Evolutionary conservation across 1,140 invertebrate genomes (phyloP), one percentile per base, ranked within the genome.

Genomic region (Chlorops oryzae): DNA sequence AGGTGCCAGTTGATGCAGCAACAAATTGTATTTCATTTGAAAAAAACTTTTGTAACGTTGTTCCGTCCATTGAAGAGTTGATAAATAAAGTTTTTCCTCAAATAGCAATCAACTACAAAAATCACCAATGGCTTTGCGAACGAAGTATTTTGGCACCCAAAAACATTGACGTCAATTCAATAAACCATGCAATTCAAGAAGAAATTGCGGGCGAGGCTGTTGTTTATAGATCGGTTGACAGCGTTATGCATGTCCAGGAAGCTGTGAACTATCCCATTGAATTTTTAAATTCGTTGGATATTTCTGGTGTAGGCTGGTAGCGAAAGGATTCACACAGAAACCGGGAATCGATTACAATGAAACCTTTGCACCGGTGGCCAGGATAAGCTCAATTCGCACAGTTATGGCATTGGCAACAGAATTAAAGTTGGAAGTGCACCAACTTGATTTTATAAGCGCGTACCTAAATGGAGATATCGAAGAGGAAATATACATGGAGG

Each of bases 211-310:
- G 68, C 25, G 43, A 63, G 47, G 42, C 51, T 32, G 47, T 53
- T 54, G 56, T 55, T 68, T n/a, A n/a, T n/a, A n/a, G n/a, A n/a
- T n/a, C n/a, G n/a, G n/a, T n/a, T n/a, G n/a, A n/a, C n/a, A n/a
- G n/a, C n/a, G n/a, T n/a, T n/a, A n/a, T n/a, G n/a, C n/a, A n/a
- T n/a, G n/a, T n/a, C n/a, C n/a, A n/a, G n/a, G n/a, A n/a, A n/a
- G n/a, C n/a, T n/a, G n/a, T n/a, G n/a, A n/a, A n/a, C n/a, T n/a
- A n/a, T n/a, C 63, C 70, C 56, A 53, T 54, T 18, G 72, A 75
- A 65, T 74, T 74, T 60, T 64, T 73, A 32, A 73, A 72, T 48
- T 70, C 62, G 17, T 57, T 74, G 23, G 64, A 74, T 56, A 52
- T 66, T 50, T 57, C 70, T 15, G 65, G 47, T 62, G 37, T 15